Conservation (phyloP, 2,113 vertebrate species). For the Bucco capensis region DNA sequence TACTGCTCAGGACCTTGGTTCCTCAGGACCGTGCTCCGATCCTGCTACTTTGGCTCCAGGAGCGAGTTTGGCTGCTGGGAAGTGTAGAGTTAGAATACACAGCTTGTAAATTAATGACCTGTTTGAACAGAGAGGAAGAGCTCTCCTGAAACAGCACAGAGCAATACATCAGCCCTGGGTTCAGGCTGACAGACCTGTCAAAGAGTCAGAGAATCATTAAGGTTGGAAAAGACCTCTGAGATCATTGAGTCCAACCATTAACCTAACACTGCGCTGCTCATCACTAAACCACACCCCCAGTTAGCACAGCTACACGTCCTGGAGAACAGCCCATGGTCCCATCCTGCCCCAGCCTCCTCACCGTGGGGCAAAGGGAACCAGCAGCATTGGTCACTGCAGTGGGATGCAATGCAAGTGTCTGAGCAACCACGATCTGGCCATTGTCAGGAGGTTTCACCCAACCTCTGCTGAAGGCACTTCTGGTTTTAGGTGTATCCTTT, state of each 20-base stretch:
- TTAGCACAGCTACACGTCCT: not conserved
- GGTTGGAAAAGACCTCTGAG: not conserved
- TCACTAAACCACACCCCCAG: too few species aligned
- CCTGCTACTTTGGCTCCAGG: not conserved
- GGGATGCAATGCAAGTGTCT: not conserved
- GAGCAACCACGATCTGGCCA: accelerated
- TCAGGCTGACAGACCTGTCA: not conserved
- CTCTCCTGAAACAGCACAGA: not conserved
- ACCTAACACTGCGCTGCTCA: too few species aligned
- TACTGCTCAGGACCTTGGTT: too few species aligned
- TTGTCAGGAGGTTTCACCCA: accelerated
- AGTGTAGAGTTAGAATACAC: not conserved
- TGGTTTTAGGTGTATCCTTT: not conserved
- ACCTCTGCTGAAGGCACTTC: not conserved
- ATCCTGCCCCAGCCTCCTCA: not conserved
- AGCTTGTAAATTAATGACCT: not conserved
- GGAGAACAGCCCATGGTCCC: accelerated
- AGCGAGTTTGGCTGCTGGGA: not conserved
- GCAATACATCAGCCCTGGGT: not conserved
- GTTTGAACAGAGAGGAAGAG: not conserved
- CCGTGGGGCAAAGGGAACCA: not conserved
- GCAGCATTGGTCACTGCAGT: accelerated
- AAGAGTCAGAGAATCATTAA: too few species aligned
- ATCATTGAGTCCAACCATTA: too few species aligned
- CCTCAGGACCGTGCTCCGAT: too few species aligned